Evolutionary conservation across 2,113 vertebrate genomes (phyloP).

Genomic region (Callipepla squamata): DNA sequence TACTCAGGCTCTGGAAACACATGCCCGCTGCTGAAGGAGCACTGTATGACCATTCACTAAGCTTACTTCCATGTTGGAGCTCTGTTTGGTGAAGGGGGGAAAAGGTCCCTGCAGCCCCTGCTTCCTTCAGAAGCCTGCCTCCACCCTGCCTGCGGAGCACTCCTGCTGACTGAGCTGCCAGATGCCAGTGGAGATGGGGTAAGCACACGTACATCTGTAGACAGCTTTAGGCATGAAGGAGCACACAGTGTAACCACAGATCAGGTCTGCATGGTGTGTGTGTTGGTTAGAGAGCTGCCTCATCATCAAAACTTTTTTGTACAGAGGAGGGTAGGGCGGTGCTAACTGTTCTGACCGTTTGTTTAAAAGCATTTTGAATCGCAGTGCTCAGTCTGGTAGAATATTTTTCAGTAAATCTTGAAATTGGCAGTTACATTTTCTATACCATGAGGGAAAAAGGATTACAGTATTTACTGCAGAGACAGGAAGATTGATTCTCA

Average conservation of each 20-base stretch:
- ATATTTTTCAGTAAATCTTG: conserved; percentile 76
- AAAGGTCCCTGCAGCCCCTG: neutral
- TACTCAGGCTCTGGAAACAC: neutral
- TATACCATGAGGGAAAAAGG: conserved; percentile 65
- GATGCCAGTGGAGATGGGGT: neutral
- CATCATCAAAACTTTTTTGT: neutral
- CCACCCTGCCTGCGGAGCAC: neutral
- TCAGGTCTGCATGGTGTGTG: fast-evolving
- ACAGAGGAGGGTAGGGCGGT: neutral
- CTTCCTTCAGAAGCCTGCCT: neutral
- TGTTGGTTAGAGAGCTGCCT: neutral
- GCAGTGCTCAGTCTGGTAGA: conserved; percentile 55
- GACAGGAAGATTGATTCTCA: conserved; percentile 81
- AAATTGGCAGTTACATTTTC: conserved; percentile 73
- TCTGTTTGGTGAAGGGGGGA: neutral
- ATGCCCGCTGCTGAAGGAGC: neutral
- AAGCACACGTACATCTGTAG: neutral
- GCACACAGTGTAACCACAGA: neutral
- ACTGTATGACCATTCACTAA: neutral
- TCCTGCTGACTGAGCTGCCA: neutral
- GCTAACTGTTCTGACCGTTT: conserved; percentile 30
- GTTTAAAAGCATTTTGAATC: conserved; percentile 19
- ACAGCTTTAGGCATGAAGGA: neutral
- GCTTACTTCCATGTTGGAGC: neutral
- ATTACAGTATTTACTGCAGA: conserved; percentile 78